phyloP scores from a whole-genome alignment of 1,140 invertebrate genomes.

The Drosophila melanica region DNA sequence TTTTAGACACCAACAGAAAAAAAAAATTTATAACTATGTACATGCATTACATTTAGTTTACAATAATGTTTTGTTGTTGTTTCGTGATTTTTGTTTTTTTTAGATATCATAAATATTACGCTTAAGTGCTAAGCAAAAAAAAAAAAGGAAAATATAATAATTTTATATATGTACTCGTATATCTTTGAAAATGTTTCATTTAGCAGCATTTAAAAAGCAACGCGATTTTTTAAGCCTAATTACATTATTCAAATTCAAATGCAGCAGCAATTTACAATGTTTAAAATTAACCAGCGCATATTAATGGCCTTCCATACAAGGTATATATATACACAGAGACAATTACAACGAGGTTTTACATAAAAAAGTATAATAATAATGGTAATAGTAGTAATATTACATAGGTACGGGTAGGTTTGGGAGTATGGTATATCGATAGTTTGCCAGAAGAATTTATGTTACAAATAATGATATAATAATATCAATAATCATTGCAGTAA shows the following conservation, averaged over 20 bases:
- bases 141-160: background rate
- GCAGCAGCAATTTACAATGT: slow-evolving; percentile 23
- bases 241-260: slow-evolving; percentile 13
- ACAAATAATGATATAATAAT: slow-evolving; percentile 17
- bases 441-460: slow-evolving; percentile 23
- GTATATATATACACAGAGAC: slow-evolving; percentile 52
- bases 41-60: slow-evolving; percentile 70
- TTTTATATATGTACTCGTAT: slow-evolving; percentile 31
- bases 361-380: slow-evolving; percentile 27
- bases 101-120: slow-evolving; percentile 60
- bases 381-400: slow-evolving; percentile 11
- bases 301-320: slow-evolving; percentile 14
- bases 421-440: background rate
- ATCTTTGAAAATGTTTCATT: slow-evolving; percentile 50
- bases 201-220: slow-evolving; percentile 38
- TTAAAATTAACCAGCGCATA: slow-evolving; percentile 29
- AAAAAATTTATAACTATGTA: slow-evolving; percentile 67
- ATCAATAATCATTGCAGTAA: slow-evolving; percentile 6
- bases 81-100: slow-evolving; percentile 6
- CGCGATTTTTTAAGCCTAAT: slow-evolving; percentile 2
- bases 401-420: slow-evolving; percentile 9
- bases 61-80: slow-evolving; percentile 26
- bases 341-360: slow-evolving; percentile 40
- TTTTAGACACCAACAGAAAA: slow-evolving; percentile 56
- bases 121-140: slow-evolving; percentile 46